These are phyloP conservation scores for Caenorhabditis angaria DNA, from an alignment of 2,888 invertebrate species.

Conservation along the genomic window DNA sequence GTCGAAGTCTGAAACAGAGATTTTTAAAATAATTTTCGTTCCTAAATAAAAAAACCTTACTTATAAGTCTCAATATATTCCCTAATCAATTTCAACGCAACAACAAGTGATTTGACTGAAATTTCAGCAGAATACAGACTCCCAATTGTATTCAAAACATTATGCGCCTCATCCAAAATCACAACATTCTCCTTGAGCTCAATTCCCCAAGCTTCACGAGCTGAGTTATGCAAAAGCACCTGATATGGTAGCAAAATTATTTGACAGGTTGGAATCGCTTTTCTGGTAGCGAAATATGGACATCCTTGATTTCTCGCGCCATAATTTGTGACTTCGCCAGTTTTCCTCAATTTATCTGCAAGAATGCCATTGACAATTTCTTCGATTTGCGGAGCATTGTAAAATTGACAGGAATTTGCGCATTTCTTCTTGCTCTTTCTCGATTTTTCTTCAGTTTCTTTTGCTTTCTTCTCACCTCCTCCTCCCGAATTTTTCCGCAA, in stretches of 20 bases:
- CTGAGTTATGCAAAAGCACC: conserved; percentile 83
- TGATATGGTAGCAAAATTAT: conserved; percentile 75
- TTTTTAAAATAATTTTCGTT: not conserved
- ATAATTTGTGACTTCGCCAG: conserved; percentile 14
- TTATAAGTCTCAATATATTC: conserved; percentile 44
- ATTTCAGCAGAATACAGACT: conserved; percentile 51
- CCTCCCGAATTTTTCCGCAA: conserved; percentile 51
- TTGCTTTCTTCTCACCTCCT: not conserved
- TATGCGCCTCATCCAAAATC: conserved; percentile 94
- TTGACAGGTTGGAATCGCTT: conserved; percentile 85
- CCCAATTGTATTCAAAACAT: conserved; percentile 87
- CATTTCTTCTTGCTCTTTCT: conserved; percentile 6
- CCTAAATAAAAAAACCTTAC: conserved; percentile 3
- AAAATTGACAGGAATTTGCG: conserved; percentile 78
- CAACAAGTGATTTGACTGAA: conserved; percentile 34
- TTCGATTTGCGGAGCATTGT: conserved; percentile 78
- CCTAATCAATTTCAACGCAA: conserved; percentile 48
- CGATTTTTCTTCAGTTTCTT: conserved; percentile 1
- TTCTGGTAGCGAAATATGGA: conserved; percentile 90
- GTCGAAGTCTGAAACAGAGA: conserved; percentile 17
- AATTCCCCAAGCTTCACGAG: conserved; percentile 81
- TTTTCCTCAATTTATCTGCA: conserved; percentile 73
- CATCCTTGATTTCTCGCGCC: conserved; percentile 77
- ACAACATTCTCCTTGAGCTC: conserved; percentile 82
- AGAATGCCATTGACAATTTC: conserved; percentile 73